A percentile compares a stretch with the other conserved stretches of the same genome.
Evolutionary conservation across 2,888 invertebrate genomes (phyloP).

Genomic region (Nysson spinosus): DNA sequence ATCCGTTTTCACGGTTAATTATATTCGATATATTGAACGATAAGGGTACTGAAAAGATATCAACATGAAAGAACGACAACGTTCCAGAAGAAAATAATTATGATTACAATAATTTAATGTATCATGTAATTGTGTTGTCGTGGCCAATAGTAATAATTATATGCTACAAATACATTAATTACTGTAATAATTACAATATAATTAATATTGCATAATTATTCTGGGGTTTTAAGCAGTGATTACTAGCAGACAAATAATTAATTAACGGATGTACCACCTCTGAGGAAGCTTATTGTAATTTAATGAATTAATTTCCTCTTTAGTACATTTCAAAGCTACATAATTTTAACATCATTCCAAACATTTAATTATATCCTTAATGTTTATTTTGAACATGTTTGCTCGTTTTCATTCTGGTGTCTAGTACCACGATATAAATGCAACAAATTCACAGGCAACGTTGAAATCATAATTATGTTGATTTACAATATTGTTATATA

Average conservation of each 20-base stretch:
- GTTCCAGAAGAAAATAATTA: background rate
- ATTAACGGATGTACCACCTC: background rate
- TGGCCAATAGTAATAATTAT: conserved; percentile 6
- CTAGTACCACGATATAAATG: no score
- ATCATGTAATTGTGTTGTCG: background rate
- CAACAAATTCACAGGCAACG: no score
- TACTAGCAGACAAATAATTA: conserved; percentile 13
- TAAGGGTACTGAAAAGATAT: no score
- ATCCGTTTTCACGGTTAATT: no score
- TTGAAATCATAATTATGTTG: no score
- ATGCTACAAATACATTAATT: no score
- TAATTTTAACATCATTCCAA: background rate
- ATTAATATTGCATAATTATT: conserved; percentile 15
- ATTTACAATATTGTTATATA: no score
- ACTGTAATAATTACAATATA: no score
- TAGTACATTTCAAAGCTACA: background rate
- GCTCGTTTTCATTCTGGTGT: no score
- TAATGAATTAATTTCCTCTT: conserved; percentile 7
- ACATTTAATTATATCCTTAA: background rate
- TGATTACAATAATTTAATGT: background rate
- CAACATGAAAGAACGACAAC: no score
- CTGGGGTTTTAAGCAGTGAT: conserved; percentile 8
- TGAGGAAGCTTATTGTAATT: background rate
- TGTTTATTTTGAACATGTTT: background rate
- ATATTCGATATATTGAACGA: no score